phyloP scores from a whole-genome alignment of 2,888 invertebrate species.

The Molanna angustata region DNA sequence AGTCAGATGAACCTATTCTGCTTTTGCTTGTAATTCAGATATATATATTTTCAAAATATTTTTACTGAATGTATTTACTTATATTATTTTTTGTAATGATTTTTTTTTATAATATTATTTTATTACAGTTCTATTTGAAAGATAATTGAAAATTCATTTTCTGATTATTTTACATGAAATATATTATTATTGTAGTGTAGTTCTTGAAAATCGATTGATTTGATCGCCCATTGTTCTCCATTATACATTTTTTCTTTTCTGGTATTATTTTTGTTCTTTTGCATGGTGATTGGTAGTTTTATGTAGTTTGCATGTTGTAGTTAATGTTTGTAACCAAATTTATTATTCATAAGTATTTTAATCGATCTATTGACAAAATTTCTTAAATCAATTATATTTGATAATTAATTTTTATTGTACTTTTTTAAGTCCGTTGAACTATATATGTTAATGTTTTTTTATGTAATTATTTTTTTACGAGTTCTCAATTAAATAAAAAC shows the following conservation, averaged over 20 bases:
- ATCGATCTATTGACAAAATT: no score
- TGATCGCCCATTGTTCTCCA: slow-evolving; percentile 3
- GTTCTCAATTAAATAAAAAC: no score
- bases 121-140: slow-evolving; percentile 5
- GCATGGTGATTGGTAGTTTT: slow-evolving; percentile 12
- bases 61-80: slow-evolving; percentile 13
- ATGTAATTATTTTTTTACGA: no score
- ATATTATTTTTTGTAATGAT: slow-evolving; percentile 19
- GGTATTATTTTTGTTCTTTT: slow-evolving; percentile 8
- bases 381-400: background rate
- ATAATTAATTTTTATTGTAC: background rate
- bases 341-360: no score
- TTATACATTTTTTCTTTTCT: slow-evolving; percentile 12
- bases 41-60: slow-evolving; percentile 10
- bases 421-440: no score
- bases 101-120: slow-evolving; percentile 6
- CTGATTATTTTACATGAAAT: slow-evolving; percentile 4
- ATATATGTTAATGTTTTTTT: no score
- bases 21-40: slow-evolving; percentile 28
- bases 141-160: slow-evolving; percentile 8
- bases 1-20: slow-evolving; percentile 32
- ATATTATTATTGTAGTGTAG: slow-evolving; percentile 24
- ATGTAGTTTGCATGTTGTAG: background rate
- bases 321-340: no score
- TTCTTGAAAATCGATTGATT: slow-evolving; percentile 33